Evolutionary conservation across 2,797 vertebrate genomes (phyloP), one percentile per base, ranked within the genome.

Genomic region (Chrysocyon brachyurus): DNA sequence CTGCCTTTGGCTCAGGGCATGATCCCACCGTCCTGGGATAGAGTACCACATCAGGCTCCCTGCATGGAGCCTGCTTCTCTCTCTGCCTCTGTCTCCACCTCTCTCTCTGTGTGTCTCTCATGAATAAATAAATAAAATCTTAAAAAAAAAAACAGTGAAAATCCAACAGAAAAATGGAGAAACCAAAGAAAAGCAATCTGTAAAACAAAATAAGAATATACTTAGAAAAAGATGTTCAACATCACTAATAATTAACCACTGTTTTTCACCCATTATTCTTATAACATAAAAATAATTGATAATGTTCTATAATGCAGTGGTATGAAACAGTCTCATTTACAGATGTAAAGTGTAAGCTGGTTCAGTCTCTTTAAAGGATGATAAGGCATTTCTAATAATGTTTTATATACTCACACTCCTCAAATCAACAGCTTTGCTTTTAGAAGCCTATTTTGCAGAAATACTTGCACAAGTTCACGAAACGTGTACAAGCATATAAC

Each of bases 141-240:
- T 56, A 57, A 57, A 59, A 66, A 52, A 84, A 77, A 28, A 21
- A 70, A 46, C 11, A 95, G 21, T 57, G 36, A 96, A 94, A 93
- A 87, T 56, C 19, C 22, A 91, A 92, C 7, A 94, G 57, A 92
- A 97, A 91, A 96, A 90, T 57, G 46, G 46, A 93, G 2, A 79
- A 63, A 77, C 26, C 6, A 95, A 6, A 73, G 11, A 92, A 89
- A 56, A 77, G 15, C 7, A 86, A 40, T 31, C 84, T 96, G 6
- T 77, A 19, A 54, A n/a, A 52, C 52, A 31, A 66, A 72, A 57
- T 46, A 72, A 9, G 85, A 95, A 19, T 68, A 87, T 11, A 90
- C 19, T 68, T 7, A 26, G 14, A 87, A 92, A 86, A 63, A 54
- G 8, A 66, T 68, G 56, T 12, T 78, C n/a, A 77, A 64, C 3